Percentiles rank a stretch among this genome's conserved stretches.
Conservation (phyloP, 2,113 vertebrate genomes). For the Nothocercus nigrocapillus region DNA sequence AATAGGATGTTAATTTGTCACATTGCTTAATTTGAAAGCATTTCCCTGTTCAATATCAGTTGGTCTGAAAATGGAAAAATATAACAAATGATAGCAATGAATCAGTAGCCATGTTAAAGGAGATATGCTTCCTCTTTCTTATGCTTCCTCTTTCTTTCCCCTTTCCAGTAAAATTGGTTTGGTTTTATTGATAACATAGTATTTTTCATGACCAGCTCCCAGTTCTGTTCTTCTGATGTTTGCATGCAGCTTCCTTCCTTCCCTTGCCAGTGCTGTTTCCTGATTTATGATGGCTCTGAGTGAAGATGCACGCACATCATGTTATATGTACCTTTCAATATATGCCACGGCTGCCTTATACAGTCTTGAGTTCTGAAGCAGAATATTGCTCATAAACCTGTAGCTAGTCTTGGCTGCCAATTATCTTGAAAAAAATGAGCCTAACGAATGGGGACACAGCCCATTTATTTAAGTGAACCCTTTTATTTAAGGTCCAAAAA, state of each 20-base stretch:
- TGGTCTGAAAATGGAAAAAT: not conserved
- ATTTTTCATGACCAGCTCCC: slow-evolving; percentile 11
- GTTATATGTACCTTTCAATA: not conserved
- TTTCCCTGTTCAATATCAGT: slow-evolving; percentile 31
- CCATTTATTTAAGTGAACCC: not conserved
- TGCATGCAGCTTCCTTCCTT: not conserved
- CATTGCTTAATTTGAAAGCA: slow-evolving; percentile 9
- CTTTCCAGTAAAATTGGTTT: slow-evolving; percentile 34
- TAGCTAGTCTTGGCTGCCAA: not conserved
- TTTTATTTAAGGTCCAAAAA: not conserved
- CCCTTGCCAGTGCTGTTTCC: not conserved
- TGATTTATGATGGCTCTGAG: not conserved
- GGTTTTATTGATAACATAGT: not conserved
- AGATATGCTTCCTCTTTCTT: slow-evolving; percentile 16
- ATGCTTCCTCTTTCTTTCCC: not conserved
- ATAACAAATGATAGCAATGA: not conserved
- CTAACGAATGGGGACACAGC: not conserved
- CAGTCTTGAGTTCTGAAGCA: not conserved
- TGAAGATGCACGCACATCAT: not conserved
- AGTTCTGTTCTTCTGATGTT: not conserved
- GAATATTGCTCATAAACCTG: not conserved
- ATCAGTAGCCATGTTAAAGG: not conserved
- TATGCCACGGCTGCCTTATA: not conserved
- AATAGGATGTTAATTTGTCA: slow-evolving; percentile 11
- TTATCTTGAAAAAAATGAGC: not conserved